Conservation (phyloP, 2,797 vertebrate genomes). For the Fratercula arctica region DNA sequence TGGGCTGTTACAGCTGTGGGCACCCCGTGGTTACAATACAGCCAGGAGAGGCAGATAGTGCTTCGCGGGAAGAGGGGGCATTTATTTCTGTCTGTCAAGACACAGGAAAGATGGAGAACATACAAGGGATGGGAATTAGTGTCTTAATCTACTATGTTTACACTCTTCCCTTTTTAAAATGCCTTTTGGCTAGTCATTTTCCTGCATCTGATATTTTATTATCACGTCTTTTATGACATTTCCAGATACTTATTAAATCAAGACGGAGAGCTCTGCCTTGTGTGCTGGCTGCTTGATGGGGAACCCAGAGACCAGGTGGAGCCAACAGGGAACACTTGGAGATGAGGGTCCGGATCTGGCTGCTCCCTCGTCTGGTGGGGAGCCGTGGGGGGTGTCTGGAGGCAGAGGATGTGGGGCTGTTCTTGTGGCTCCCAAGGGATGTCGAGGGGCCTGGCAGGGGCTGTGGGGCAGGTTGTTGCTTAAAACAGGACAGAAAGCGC, state of each 20-base stretch:
- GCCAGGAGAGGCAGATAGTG: neutral
- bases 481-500: neutral
- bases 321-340: neutral
- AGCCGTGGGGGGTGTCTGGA: neutral
- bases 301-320: accelerated
- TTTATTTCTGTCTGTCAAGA: conserved; percentile 25
- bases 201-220: conserved; percentile 37
- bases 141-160: neutral
- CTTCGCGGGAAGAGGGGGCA: neutral
- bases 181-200: conserved; percentile 23
- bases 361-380: neutral
- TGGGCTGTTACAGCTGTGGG: neutral
- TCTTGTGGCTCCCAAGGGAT: accelerated
- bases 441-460: neutral
- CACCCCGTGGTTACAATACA: neutral
- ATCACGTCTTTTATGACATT: neutral
- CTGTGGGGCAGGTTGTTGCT: neutral
- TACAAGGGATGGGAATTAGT: neutral
- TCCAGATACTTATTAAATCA: conserved; percentile 26
- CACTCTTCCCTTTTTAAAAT: neutral
- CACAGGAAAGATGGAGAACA: neutral
- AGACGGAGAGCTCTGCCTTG: neutral
- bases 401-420: neutral
- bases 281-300: neutral
- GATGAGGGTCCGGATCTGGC: accelerated